Base-by-base conservation (phyloP, 1,140 invertebrate genomes). In the Asbolus verrucosus region DNA sequence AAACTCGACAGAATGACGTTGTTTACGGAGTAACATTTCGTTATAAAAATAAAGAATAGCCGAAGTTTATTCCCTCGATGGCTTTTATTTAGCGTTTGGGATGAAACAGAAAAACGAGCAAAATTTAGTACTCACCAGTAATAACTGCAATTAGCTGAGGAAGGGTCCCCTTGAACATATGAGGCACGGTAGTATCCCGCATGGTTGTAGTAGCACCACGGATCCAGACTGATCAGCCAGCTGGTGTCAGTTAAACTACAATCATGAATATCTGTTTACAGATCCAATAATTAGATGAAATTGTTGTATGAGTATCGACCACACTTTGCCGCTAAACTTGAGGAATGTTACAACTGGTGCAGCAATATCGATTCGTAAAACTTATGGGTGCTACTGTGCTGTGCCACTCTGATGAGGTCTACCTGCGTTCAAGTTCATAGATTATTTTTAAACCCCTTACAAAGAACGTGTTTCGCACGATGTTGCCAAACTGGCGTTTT, bases 91-190 rank as follows among this genome's bases (percentile, higher is more conserved):
- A n/a, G n/a, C n/a, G n/a, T n/a, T n/a, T n/a, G n/a, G n/a, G n/a
- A n/a, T n/a, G 3, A 4, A 46, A 16, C 4, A 46, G 19, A 18
- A 59, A 18, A 50, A 19, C 9, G 6, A 8, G 31, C 6, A 24
- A 30, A 38, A 11, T 60, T 39, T 2, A 11, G 46, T 30, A 67
- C 43, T 19, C 14, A 69, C 67, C 67, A 16, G 67, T 38, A 11
- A 69, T 15, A 30, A 63, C 67, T 15, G 67, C 67, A 36, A 69
- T 31, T 8, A 69, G 6, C 31, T 69, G 67, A 11, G 67, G 67
- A 18, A 69, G 43, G 14, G 67, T 69, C 16, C 67, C 67, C 30
- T 63, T 41, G 59, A 69, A 69, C 39, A 69, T 69, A n/a, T 69
- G 18, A 31, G 41, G 39, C 16, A 39, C 11, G 38, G 19, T 54